A percentile compares a stretch with the other conserved stretches of the same genome.
Conservation (phyloP, 2,113 vertebrate genomes). For the Oncorhynchus nerka region DNA sequence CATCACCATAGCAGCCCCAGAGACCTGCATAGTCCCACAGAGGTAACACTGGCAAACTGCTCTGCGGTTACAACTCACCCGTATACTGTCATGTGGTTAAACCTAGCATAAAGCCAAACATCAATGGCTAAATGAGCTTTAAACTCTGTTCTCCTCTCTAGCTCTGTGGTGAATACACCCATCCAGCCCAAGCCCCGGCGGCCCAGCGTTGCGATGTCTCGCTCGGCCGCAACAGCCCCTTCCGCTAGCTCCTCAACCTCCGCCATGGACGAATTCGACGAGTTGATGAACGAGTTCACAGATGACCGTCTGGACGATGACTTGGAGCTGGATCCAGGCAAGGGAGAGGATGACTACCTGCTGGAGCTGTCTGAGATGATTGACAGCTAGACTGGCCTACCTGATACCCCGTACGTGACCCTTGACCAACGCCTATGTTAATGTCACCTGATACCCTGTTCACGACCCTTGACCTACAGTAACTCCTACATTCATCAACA, state of each 20-base stretch:
- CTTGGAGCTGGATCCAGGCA: constrained; percentile 83
- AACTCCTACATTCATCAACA: no score
- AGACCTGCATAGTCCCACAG: constrained; percentile 35
- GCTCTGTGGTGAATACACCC: constrained; percentile 43
- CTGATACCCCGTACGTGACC: no score
- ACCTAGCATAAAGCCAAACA: not conserved
- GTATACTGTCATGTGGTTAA: not conserved
- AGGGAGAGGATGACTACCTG: constrained; percentile 91
- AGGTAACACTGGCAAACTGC: constrained; percentile 47
- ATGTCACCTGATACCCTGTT: no score
- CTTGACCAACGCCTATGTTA: no score
- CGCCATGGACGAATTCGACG: constrained; percentile 87
- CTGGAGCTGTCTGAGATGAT: constrained; percentile 95
- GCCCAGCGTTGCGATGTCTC: constrained; percentile 63
- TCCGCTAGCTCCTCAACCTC: constrained; percentile 59
- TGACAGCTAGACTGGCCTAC: constrained; percentile 75
- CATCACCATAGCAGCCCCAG: constrained; percentile 23
- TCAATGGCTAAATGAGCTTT: not conserved
- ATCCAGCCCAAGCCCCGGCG: constrained; percentile 69
- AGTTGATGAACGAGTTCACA: constrained; percentile 91
- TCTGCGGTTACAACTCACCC: not conserved
- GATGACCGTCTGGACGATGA: constrained; percentile 86
- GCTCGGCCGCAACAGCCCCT: constrained; percentile 46
- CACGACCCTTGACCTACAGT: no score
- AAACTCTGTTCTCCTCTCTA: constrained; percentile 39